Percentiles rank a stretch among this genome's conserved stretches.
Conservation (phyloP, 2,113 vertebrate species). For the Stigmatopora argus region DNA sequence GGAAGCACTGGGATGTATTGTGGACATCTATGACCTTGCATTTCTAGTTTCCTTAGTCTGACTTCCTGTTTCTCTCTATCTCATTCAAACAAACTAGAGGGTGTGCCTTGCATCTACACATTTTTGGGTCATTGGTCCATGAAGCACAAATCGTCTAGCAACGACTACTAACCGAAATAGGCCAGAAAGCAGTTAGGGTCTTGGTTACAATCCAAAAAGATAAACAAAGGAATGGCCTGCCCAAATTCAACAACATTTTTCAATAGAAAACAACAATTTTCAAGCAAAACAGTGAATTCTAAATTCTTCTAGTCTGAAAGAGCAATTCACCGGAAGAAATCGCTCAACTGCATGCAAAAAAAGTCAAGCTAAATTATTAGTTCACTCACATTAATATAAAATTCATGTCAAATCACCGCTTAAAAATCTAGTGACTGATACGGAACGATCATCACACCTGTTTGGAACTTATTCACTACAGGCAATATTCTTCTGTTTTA, state of each 20-base stretch:
- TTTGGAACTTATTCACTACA: background rate
- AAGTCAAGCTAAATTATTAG: background rate
- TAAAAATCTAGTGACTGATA: background rate
- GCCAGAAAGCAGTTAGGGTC: background rate
- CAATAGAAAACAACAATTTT: background rate
- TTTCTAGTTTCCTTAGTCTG: conserved; percentile 2
- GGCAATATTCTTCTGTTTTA: too few relatives aligned
- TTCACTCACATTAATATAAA: background rate
- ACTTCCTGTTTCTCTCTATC: background rate
- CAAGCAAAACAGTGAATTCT: background rate
- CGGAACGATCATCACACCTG: too few relatives aligned
- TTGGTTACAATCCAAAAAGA: background rate
- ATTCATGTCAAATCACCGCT: background rate
- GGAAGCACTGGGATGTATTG: background rate
- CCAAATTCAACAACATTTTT: background rate
- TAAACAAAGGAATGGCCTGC: background rate
- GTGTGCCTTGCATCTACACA: background rate
- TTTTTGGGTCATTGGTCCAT: background rate
- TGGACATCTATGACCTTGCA: background rate
- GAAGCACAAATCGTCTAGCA: background rate
- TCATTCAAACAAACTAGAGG: background rate
- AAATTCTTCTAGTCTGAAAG: background rate
- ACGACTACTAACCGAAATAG: background rate
- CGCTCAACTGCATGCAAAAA: background rate
- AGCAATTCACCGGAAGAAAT: background rate